Conservation (phyloP, 2,888 invertebrate species). For the Mesorhabditis belari region DNA sequence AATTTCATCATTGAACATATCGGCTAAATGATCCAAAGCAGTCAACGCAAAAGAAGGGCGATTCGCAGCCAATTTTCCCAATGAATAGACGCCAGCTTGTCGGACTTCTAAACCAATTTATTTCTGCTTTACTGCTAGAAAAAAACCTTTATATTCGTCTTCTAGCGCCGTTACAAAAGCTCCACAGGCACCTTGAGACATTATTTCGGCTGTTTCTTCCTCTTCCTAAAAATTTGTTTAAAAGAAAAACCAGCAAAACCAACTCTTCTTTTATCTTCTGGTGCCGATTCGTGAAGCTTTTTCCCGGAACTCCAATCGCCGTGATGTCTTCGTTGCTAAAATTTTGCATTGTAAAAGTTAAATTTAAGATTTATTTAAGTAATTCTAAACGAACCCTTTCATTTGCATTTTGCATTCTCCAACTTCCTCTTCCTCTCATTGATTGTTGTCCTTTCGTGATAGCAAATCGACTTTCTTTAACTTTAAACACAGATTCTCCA, state of each 20-base stretch:
- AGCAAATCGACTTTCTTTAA: not conserved
- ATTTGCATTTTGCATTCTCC: too few relatives aligned
- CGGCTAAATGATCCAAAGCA: constrained; percentile 88
- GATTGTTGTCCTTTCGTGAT: not conserved
- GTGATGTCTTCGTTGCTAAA: too few relatives aligned
- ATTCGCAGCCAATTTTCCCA: constrained; percentile 77
- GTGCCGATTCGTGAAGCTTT: constrained; percentile 79
- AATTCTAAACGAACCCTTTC: too few relatives aligned
- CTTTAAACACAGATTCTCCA: not conserved
- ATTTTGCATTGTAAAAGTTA: too few relatives aligned
- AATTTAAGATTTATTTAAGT: too few relatives aligned
- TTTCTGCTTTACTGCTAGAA: not conserved
- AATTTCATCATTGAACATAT: constrained; percentile 99
- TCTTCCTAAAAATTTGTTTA: constrained; percentile 55
- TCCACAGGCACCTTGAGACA: constrained; percentile 89
- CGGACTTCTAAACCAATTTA: constrained; percentile 69
- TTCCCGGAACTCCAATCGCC: constrained; percentile 81
- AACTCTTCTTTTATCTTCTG: constrained; percentile 63
- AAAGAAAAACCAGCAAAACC: too few relatives aligned
- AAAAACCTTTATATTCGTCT: constrained; percentile 80
- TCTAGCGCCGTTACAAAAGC: constrained; percentile 96
- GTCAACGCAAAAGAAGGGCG: constrained; percentile 69
- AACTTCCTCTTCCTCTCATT: too few relatives aligned
- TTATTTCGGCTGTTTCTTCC: constrained; percentile 70
- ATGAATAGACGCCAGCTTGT: constrained; percentile 84